Conservation (phyloP, 2,797 vertebrate genomes). For the Muscicapa comitata region DNA sequence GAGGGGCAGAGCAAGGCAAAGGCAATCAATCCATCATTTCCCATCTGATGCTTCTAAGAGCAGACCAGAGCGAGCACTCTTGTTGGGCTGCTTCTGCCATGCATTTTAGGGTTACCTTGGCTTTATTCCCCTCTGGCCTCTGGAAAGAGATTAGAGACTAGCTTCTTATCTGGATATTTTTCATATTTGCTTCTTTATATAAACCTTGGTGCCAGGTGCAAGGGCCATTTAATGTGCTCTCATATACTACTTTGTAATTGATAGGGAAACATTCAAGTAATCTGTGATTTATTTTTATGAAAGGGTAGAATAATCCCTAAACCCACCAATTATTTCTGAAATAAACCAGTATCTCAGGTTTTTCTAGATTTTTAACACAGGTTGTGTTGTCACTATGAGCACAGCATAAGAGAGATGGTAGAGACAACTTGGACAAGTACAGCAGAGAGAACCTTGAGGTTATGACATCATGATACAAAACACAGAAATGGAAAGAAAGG, state of each 20-base stretch:
- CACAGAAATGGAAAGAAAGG: background rate
- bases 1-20: background rate
- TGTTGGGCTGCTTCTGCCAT: background rate
- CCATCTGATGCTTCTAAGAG: background rate
- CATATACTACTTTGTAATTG: background rate
- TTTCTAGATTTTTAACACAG: background rate
- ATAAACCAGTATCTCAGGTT: background rate
- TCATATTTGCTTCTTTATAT: background rate
- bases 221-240: background rate
- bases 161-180: background rate
- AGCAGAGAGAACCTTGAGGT: background rate
- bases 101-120: background rate
- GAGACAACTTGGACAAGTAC: background rate
- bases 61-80: background rate
- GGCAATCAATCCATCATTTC: background rate
- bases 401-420: background rate
- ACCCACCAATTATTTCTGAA: background rate
- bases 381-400: background rate
- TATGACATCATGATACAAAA: background rate
- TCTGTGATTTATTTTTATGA: background rate
- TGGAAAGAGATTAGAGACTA: background rate
- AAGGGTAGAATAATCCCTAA: background rate
- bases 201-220: background rate
- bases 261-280: background rate
- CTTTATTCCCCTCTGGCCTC: background rate